Percentiles rank a stretch among this genome's conserved stretches.
Evolutionary conservation across 2,888 invertebrate species (phyloP).

Genomic region (Atethmia centrago): DNA sequence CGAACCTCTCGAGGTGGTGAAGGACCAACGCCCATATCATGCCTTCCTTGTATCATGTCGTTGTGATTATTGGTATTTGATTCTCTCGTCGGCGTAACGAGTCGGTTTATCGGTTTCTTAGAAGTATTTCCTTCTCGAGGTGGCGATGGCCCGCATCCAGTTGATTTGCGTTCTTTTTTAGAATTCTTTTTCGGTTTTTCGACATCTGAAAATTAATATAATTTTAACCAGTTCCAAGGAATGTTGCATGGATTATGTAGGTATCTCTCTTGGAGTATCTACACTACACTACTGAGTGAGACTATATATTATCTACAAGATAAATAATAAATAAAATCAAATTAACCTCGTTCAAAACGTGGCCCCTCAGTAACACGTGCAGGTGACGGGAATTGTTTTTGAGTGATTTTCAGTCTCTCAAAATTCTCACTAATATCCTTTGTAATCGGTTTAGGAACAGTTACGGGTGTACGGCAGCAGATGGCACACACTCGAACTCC

Average conservation of each 20-base stretch:
- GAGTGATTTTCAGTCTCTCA: conserved; percentile 67
- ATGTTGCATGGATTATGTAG: not conserved
- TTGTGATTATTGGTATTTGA: conserved; percentile 62
- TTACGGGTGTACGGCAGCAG: conserved; percentile 95
- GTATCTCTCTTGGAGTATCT: not conserved
- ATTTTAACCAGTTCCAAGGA: conserved; percentile 5
- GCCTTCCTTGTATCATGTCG: conserved; percentile 68
- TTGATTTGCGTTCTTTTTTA: conserved; percentile 84
- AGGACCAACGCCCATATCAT: conserved; percentile 85
- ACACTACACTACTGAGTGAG: not conserved
- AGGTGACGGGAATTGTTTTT: conserved; percentile 51
- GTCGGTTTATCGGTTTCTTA: conserved; percentile 72
- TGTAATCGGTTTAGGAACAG: conserved; percentile 74
- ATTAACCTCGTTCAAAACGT: conserved; percentile 91
- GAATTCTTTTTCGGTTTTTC: conserved; percentile 74
- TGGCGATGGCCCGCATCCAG: conserved; percentile 92
- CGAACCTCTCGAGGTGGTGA: conserved; percentile 82
- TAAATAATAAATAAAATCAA: conserved; percentile 20
- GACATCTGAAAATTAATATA: conserved; percentile 66
- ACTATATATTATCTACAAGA: not conserved
- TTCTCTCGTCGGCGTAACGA: conserved; percentile 88
- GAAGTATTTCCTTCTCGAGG: conserved; percentile 83
- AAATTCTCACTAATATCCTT: conserved; percentile 63
- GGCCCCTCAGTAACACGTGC: conserved; percentile 70
- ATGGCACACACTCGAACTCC: conserved; percentile 95